Conservation (phyloP, 2,888 invertebrate species). For the Tetropium fuscum region DNA sequence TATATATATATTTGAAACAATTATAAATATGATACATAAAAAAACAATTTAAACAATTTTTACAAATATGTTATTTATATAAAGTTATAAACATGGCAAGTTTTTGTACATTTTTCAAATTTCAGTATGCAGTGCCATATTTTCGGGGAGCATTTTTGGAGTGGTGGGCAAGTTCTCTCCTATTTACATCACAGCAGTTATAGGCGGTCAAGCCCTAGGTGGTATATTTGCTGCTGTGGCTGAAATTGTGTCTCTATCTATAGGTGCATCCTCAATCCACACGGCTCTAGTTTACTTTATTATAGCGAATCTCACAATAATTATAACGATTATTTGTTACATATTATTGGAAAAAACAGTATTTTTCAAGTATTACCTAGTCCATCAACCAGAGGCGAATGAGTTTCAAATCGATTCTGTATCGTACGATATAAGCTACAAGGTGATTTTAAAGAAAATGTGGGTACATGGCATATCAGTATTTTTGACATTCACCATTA, state of each 20-base stretch:
- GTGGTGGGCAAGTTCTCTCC: slow-evolving; percentile 89
- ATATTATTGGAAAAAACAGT: slow-evolving; percentile 77
- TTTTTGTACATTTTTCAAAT: too few relatives aligned
- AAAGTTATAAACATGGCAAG: too few relatives aligned
- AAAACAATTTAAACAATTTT: too few relatives aligned
- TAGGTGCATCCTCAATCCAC: slow-evolving; percentile 81
- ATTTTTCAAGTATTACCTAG: slow-evolving; percentile 79
- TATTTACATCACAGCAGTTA: slow-evolving; percentile 89
- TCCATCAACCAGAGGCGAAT: slow-evolving; percentile 53
- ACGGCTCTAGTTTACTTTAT: slow-evolving; percentile 92
- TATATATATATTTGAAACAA: too few relatives aligned
- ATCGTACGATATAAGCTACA: slow-evolving; percentile 56
- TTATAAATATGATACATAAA: too few relatives aligned
- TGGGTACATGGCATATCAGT: slow-evolving; percentile 85
- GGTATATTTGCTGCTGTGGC: slow-evolving; percentile 91
- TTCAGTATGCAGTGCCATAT: slow-evolving; percentile 85
- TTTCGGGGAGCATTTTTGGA: slow-evolving; percentile 89
- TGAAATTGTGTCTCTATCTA: slow-evolving; percentile 84
- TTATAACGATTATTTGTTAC: slow-evolving; percentile 79
- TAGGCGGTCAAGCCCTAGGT: slow-evolving; percentile 92
- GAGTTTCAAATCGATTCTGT: slow-evolving; percentile 50
- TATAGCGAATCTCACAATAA: slow-evolving; percentile 82
- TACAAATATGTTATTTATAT: too few relatives aligned
- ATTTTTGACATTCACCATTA: slow-evolving; percentile 83
- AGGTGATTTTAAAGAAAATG: slow-evolving; percentile 77